phyloP scores from a whole-genome alignment of 2,888 invertebrate genomes.

The Amphimallon solstitiale region DNA sequence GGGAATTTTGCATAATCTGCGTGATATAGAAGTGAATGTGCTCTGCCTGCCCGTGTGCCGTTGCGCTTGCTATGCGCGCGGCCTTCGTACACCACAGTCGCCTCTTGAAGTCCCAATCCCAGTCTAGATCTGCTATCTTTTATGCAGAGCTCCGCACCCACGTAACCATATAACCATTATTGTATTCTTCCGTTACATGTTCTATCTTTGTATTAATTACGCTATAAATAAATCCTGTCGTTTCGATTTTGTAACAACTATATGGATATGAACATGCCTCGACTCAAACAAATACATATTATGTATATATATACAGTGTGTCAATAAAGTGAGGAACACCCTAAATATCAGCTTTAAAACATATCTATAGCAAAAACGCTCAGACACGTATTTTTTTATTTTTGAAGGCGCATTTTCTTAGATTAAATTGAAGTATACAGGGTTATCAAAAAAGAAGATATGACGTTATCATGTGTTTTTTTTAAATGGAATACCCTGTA shows the following conservation, averaged over 20 bases:
- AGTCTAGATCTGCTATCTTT: conserved; percentile 26
- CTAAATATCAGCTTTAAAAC: too few relatives aligned
- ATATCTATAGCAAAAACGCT: too few relatives aligned
- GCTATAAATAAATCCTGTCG: conserved; percentile 21
- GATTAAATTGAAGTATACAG: too few relatives aligned
- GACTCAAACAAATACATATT: conserved; percentile 1
- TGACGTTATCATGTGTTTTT: too few relatives aligned
- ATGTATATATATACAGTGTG: neutral
- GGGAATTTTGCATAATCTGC: conserved; percentile 42
- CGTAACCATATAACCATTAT: conserved; percentile 26
- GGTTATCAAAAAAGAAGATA: too few relatives aligned
- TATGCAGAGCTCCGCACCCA: conserved; percentile 28
- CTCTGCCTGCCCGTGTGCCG: too few relatives aligned
- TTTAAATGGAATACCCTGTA: too few relatives aligned
- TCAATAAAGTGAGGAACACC: too few relatives aligned
- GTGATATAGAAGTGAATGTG: conserved; percentile 41
- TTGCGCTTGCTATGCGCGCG: too few relatives aligned
- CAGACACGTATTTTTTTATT: too few relatives aligned
- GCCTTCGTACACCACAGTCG: conserved; percentile 41
- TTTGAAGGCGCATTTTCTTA: too few relatives aligned
- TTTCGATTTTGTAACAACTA: conserved; percentile 21
- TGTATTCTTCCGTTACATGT: conserved; percentile 25
- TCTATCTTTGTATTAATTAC: conserved; percentile 27
- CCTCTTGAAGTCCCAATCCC: conserved; percentile 27
- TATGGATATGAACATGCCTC: neutral